These are phyloP conservation scores for Cydia amplana DNA, from an alignment of 1,140 invertebrate genomes.

Conservation along the genomic window DNA sequence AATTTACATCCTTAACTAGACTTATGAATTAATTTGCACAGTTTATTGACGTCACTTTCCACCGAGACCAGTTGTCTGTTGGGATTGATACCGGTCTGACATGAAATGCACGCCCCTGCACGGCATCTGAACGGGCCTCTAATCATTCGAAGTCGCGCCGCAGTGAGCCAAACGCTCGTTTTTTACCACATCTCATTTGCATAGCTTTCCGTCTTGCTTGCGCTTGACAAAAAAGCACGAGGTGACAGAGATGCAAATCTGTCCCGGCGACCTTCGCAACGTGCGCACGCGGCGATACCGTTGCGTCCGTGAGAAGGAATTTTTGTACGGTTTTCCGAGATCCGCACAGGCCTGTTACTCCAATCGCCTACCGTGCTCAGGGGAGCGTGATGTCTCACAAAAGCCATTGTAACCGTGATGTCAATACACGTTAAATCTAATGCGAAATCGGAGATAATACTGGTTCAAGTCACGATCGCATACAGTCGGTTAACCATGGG, in stretches of 20 bases:
- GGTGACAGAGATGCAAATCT: constrained; percentile 46
- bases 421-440: neutral
- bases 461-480: neutral
- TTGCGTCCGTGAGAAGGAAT: constrained; percentile 66
- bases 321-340: constrained; percentile 52
- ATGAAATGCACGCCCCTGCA: constrained; percentile 19
- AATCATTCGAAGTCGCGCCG: constrained; percentile 42
- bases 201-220: constrained; percentile 46
- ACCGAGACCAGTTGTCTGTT: constrained; percentile 6
- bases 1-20: neutral
- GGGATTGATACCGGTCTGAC: constrained; percentile 6
- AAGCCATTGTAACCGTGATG: neutral
- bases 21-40: neutral
- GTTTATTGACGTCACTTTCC: constrained; percentile 27
- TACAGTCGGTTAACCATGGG: neutral
- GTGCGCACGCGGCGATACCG: constrained; percentile 64
- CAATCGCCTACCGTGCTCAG: neutral
- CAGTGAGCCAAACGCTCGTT: constrained; percentile 57
- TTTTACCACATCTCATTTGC: constrained; percentile 60
- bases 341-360: constrained; percentile 39
- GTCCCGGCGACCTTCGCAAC: constrained; percentile 54
- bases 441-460: neutral
- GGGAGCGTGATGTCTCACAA: neutral
- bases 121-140: constrained; percentile 20
- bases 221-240: constrained; percentile 25